These are phyloP conservation scores for Amazona guildingii DNA, from an alignment of 2,113 vertebrate species.

Conservation along the genomic window DNA sequence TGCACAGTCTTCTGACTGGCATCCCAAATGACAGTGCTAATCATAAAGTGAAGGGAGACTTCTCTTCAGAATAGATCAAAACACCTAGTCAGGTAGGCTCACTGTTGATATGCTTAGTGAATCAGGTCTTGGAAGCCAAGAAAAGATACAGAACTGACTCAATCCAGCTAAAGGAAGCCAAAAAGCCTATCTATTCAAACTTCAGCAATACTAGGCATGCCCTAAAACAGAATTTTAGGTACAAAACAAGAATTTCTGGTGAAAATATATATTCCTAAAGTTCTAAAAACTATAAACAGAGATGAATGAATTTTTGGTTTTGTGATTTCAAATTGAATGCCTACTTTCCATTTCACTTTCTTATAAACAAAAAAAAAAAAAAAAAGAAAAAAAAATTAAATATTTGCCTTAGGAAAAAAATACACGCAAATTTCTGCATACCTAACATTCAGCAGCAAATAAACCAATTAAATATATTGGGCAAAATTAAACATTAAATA, in stretches of 20 bases:
- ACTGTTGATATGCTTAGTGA: not conserved
- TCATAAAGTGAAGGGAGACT: not conserved
- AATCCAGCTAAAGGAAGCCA: not conserved
- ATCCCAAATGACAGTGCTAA: not conserved
- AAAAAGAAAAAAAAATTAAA: not conserved
- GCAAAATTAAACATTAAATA: not conserved
- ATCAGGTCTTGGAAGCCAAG: not conserved
- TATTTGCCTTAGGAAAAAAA: not conserved
- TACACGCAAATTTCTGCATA: not conserved
- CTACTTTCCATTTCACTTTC: not conserved
- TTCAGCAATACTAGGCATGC: not conserved
- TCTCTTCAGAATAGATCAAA: not conserved
- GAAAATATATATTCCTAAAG: not conserved
- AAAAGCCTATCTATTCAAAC: not conserved
- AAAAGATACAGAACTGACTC: not conserved
- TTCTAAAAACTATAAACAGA: not conserved
- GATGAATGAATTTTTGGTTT: not conserved
- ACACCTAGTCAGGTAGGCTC: fast-evolving
- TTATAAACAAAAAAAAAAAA: not conserved
- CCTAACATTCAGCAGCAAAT: not conserved
- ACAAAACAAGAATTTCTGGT: not conserved
- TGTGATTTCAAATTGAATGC: not conserved
- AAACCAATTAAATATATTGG: not conserved
- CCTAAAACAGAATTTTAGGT: not conserved
- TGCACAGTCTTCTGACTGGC: not conserved